Base-by-base conservation (phyloP, 2,113 vertebrate genomes). In the Stegastes partitus region DNA sequence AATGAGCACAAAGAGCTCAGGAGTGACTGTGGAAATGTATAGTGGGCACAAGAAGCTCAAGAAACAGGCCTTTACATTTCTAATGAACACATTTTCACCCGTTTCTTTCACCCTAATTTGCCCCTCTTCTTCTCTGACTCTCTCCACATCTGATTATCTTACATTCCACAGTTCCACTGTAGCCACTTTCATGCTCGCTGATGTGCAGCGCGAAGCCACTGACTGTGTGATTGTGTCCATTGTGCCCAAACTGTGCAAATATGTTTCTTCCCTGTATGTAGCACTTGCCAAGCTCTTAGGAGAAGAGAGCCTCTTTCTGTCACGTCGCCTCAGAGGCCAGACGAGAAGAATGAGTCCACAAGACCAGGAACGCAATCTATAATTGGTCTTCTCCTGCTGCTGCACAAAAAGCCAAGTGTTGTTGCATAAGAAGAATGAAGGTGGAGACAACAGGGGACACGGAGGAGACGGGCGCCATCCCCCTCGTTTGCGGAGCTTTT, bases 391-490 rank as follows among this genome's bases (percentile, higher is more conserved):
- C 47, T 71, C 68, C 70, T n/a, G 68, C 90, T 79, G 80, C 31
- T 22, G 54, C 58, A 87, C 84, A 79, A 88, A n/a, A 82, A 68
- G 75, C 71, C 5, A 1, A 62, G 68, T 61, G 21, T 58, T 44
- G 81, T 85, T 86, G 71, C 75, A 69, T 77, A 81, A 89, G 68
- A 76, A 74, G 71, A n/a, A 53, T 59, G 50, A 53, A 61, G 71
- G 56, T 67, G 81, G 61, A 58, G 51, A 65, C 78, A 74, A 79
- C 68, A 55, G 67, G 57, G 59, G 77, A 63, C 82, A n/a, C 66
- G 81, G 54, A 59, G 88, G 88, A 82, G 89, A 81, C 62, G 75
- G 90, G 86, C 86, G 85, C 88, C 85, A 64, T 81, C 67, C 81
- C 70, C 75, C 64, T 89, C 70, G 56, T 82, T 91, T 87, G 72